These are phyloP conservation scores for Gymnosoma rotundatum DNA, from an alignment of 2,888 invertebrate species.

Conservation along the genomic window DNA sequence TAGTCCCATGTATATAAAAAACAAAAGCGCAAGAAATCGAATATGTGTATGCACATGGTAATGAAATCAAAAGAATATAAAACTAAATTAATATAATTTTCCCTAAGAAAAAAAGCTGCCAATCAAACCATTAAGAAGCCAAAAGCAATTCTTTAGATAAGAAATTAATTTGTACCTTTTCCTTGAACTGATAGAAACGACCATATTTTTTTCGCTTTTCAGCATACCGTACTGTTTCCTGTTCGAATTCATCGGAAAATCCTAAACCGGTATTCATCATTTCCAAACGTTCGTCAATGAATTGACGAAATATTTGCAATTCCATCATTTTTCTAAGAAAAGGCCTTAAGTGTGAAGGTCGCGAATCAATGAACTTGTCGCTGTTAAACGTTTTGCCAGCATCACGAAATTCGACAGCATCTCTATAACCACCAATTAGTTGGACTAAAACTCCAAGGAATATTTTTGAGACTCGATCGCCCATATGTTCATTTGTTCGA, in stretches of 20 bases:
- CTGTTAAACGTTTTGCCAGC: conserved; percentile 91
- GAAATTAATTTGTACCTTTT: conserved; percentile 86
- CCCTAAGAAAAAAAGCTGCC: conserved; percentile 39
- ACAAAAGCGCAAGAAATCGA: conserved; percentile 14
- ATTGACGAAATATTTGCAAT: conserved; percentile 95
- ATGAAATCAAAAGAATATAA: conserved; percentile 26
- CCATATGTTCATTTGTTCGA: conserved; percentile 86
- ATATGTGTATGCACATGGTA: neutral
- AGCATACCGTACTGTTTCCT: conserved; percentile 87
- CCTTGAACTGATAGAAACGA: conserved; percentile 90
- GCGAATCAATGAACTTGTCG: conserved; percentile 93
- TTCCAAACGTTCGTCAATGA: conserved; percentile 96
- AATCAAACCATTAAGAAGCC: conserved; percentile 45
- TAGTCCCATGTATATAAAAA: conserved; percentile 6
- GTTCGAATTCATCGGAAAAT: conserved; percentile 97
- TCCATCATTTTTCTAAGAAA: conserved; percentile 95
- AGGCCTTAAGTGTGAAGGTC: conserved; percentile 92
- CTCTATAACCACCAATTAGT: conserved; percentile 96
- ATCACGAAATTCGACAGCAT: conserved; percentile 90
- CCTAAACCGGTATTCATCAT: conserved; percentile 96
- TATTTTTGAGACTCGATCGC: conserved; percentile 96
- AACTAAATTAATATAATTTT: conserved; percentile 5
- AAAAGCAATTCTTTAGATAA: conserved; percentile 14
- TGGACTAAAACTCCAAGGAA: conserved; percentile 94
- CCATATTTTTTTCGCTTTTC: conserved; percentile 83